Evolutionary conservation across 2,797 vertebrate genomes (phyloP).

Genomic region (Phaenicophaeus curvirostris): DNA sequence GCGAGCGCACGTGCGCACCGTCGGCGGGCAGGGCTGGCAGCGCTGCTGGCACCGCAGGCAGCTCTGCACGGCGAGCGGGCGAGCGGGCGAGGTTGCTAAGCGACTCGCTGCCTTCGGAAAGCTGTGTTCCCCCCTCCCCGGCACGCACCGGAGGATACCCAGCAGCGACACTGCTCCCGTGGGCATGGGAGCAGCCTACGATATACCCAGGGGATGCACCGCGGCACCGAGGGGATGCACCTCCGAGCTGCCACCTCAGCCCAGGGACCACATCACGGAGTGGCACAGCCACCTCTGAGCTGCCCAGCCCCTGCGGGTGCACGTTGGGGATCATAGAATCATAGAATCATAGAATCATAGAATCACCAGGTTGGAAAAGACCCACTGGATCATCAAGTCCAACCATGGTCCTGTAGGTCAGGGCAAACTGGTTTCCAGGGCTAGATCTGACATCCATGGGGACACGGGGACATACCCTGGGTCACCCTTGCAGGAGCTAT

Average conservation of each 20-base stretch:
- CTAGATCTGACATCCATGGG: fast-evolving
- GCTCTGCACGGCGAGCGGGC: not conserved
- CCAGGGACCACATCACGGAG: fast-evolving
- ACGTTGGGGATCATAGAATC: no score
- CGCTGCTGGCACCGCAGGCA: not conserved
- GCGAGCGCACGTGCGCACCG: not conserved
- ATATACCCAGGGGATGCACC: not conserved
- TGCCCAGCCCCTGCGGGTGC: fast-evolving
- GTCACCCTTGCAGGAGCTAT: not conserved
- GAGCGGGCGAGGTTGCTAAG: constrained; percentile 53
- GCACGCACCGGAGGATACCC: not conserved
- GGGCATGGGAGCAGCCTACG: not conserved
- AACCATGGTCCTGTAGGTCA: not conserved
- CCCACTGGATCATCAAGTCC: no score
- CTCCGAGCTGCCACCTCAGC: not conserved
- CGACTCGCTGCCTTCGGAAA: constrained; percentile 18
- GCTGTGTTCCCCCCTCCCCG: not conserved
- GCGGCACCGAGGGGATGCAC: no score
- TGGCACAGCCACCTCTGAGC: not conserved
- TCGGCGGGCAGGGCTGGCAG: not conserved
- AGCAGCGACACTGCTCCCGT: not conserved
- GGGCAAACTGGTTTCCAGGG: not conserved
- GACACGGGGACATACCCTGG: fast-evolving
- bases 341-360: no score
- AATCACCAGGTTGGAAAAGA: no score